Evolutionary conservation across 2,113 vertebrate genomes (phyloP).

Genomic region (Grammomys dolichurus): DNA sequence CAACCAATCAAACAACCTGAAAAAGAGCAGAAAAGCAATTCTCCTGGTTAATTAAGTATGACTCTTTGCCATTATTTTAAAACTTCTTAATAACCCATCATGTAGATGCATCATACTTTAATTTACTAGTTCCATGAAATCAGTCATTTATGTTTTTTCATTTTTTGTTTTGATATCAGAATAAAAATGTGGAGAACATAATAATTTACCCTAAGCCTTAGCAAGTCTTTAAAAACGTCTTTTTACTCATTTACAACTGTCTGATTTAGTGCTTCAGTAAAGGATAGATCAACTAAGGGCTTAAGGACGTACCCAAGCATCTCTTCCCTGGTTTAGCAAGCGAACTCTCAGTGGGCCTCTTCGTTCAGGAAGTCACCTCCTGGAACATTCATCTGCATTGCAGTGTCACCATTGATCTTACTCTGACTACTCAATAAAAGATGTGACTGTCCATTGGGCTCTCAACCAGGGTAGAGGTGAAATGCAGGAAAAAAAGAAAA

Average conservation of each 20-base stretch:
- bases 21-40: neutral
- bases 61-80: constrained; percentile 31
- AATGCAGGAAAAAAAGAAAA: neutral
- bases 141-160: neutral
- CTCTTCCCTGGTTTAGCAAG: neutral
- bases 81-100: constrained; percentile 4
- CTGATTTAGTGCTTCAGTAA: constrained; percentile 56
- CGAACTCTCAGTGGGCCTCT: neutral
- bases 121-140: constrained; percentile 55
- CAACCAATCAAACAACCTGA: no score
- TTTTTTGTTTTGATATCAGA: constrained; percentile 1
- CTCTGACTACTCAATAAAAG: neutral
- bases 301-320: constrained; percentile 7
- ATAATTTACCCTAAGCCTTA: constrained; percentile 55
- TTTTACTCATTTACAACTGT: constrained; percentile 35
- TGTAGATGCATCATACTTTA: constrained; percentile 32
- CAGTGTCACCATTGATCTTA: constrained; percentile 15
- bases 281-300: neutral
- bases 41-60: constrained; percentile 40
- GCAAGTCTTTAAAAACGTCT: constrained; percentile 39
- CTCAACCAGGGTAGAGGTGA: neutral
- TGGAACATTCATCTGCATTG: constrained; percentile 52
- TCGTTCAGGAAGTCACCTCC: constrained; percentile 33
- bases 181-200: constrained; percentile 42
- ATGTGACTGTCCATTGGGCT: neutral